A percentile compares a stretch with the other conserved stretches of the same genome.
Conservation (phyloP, 2,113 vertebrate species). For the Planiliza haematocheilus region DNA sequence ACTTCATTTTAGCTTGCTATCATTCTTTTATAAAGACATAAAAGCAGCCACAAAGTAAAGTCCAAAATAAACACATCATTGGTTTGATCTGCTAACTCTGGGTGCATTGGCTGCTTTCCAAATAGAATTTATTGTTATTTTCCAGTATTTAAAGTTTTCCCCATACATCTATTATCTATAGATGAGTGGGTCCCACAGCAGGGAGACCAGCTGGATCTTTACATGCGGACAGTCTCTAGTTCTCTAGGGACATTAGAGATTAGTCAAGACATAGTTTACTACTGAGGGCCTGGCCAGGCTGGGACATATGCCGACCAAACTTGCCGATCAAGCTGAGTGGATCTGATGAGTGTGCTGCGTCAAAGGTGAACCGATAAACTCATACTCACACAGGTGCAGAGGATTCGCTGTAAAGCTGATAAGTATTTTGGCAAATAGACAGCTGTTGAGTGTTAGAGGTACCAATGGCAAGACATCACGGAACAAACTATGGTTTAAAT, state of each 20-base stretch:
- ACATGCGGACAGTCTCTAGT: constrained; percentile 46
- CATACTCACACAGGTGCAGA: not conserved
- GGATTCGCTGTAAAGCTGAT: constrained; percentile 47
- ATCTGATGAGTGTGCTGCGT: constrained; percentile 43
- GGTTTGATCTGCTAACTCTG: not conserved
- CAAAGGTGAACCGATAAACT: constrained; percentile 26
- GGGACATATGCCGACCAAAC: constrained; percentile 45
- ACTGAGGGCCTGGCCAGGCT: not conserved
- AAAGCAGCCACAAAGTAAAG: not conserved
- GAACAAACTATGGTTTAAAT: not conserved
- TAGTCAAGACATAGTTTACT: constrained; percentile 41
- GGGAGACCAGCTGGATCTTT: constrained; percentile 40
- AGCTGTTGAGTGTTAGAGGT: constrained; percentile 13
- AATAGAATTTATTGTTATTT: not conserved
- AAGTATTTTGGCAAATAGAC: constrained; percentile 29
- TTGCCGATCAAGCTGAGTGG: constrained; percentile 35
- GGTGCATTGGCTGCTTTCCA: not conserved
- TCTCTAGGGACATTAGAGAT: too few species aligned
- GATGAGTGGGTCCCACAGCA: constrained; percentile 11
- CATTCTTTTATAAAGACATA: too few species aligned
- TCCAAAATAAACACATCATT: not conserved
- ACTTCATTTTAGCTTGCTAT: not conserved
- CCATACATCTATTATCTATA: too few species aligned
- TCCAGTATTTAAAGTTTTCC: too few species aligned
- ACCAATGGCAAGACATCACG: not conserved